Evolutionary conservation across 2,113 vertebrate genomes (phyloP).

Genomic region (Melierax canorus): DNA sequence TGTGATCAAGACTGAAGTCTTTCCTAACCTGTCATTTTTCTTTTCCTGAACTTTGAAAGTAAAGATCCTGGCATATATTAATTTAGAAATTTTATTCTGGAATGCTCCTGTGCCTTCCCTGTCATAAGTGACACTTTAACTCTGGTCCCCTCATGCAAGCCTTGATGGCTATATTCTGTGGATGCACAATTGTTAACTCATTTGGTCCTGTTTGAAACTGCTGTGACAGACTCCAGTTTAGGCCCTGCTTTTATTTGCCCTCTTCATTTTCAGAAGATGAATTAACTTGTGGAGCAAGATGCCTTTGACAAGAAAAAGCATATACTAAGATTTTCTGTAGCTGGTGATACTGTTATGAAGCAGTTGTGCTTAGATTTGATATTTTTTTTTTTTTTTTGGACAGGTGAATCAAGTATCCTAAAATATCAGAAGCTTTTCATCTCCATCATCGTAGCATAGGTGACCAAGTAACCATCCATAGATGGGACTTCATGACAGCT

Average conservation of each 20-base stretch:
- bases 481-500: background rate
- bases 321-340: background rate
- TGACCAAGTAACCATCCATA: background rate
- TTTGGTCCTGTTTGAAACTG: background rate
- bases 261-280: background rate
- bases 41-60: background rate
- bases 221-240: background rate
- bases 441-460: background rate
- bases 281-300: background rate
- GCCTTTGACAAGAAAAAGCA: background rate
- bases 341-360: background rate
- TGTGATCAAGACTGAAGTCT: background rate
- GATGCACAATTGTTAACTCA: background rate
- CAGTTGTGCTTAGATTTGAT: background rate
- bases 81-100: background rate
- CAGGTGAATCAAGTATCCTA: background rate
- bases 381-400: background rate
- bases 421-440: background rate
- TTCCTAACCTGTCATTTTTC: background rate
- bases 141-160: background rate
- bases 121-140: background rate
- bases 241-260: background rate
- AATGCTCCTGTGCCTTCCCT: background rate
- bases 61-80: background rate
- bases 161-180: background rate